Percentiles rank a stretch among this genome's conserved stretches.
Evolutionary conservation across 2,113 vertebrate genomes (phyloP).

Genomic region (Tetrao urogallus): DNA sequence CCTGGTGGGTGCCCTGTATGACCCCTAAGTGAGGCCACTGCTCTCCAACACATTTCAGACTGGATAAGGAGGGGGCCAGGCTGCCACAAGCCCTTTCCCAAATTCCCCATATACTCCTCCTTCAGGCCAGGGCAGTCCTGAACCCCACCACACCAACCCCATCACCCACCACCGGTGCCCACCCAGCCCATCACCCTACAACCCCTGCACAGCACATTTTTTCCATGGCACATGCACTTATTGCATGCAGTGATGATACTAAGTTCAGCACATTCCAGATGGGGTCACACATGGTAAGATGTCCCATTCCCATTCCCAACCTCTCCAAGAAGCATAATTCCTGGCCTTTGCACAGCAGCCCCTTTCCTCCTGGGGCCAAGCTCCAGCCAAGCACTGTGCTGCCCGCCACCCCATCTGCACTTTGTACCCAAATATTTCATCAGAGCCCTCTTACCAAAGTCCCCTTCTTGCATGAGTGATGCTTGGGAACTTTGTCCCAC

Average conservation of each 20-base stretch:
- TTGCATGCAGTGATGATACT: background rate
- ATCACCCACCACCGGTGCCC: background rate
- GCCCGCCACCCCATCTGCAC: background rate
- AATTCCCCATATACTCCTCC: background rate
- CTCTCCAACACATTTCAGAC: background rate
- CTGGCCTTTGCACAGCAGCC: background rate
- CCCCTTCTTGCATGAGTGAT: constrained; percentile 39
- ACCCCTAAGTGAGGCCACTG: background rate
- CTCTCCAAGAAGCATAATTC: background rate
- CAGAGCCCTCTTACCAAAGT: constrained; percentile 57
- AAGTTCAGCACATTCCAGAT: background rate
- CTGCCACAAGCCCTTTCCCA: background rate
- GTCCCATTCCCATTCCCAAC: background rate
- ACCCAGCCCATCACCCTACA: accelerated
- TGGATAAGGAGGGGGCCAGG: background rate
- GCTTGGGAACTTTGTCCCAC: constrained; percentile 40
- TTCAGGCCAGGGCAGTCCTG: background rate
- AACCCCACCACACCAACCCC: background rate
- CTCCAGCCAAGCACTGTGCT: background rate
- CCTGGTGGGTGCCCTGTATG: accelerated
- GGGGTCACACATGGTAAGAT: accelerated
- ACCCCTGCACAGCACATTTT: background rate
- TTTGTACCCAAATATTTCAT: constrained; percentile 38
- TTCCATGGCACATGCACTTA: background rate
- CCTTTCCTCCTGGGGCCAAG: background rate